Percentiles rank a stretch among this genome's conserved stretches.
Evolutionary conservation across 2,113 vertebrate species (phyloP).

Genomic region (Peromyscus maniculatus): DNA sequence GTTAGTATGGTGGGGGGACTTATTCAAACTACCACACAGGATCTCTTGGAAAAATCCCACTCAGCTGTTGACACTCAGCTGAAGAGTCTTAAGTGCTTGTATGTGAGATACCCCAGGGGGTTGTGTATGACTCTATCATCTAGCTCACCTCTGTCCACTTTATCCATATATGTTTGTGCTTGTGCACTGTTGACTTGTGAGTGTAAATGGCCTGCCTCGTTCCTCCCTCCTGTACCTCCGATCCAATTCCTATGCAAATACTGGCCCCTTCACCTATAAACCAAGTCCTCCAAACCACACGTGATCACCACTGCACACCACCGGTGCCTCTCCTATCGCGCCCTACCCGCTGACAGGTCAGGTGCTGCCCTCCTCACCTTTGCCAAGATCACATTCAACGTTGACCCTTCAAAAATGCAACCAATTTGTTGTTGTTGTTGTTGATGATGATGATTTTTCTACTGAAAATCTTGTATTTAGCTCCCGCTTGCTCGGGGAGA

Average conservation of each 20-base stretch:
- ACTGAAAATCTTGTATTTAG: background rate
- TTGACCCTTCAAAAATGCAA: background rate
- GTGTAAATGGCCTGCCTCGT: background rate
- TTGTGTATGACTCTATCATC: rapidly evolving
- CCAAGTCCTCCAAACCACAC: background rate
- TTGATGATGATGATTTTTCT: background rate
- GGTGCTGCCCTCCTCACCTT: background rate
- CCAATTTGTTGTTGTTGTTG: background rate
- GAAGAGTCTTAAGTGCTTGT: background rate
- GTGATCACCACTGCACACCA: background rate
- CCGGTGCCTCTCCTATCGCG: rapidly evolving
- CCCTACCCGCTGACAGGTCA: background rate
- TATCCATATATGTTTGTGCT: background rate
- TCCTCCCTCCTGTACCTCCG: background rate
- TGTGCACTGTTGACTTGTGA: background rate
- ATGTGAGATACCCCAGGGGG: background rate
- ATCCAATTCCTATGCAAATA: background rate
- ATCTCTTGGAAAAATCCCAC: background rate
- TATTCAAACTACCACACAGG: background rate
- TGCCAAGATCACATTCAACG: background rate
- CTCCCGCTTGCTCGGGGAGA: background rate
- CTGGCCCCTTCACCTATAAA: slow-evolving; percentile 24
- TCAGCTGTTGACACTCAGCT: background rate
- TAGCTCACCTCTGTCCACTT: background rate
- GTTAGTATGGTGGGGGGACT: background rate